These are phyloP conservation scores for Asarcornis scutulata DNA, from an alignment of 2,113 vertebrate genomes.

Conservation along the genomic window DNA sequence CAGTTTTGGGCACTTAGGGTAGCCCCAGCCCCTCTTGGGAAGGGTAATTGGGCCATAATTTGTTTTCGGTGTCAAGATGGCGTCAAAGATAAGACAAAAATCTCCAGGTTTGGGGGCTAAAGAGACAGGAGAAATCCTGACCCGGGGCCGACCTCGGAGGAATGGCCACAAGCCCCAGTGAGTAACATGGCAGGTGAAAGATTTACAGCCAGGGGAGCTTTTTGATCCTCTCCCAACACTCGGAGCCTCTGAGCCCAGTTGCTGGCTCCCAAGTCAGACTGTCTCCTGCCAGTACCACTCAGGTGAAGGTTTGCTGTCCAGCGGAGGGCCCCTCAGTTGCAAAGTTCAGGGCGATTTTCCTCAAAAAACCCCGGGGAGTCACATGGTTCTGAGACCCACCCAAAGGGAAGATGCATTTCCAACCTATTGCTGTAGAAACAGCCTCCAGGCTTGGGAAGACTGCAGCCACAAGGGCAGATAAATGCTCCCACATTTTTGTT, in stretches of 20 bases:
- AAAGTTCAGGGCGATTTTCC: not conserved
- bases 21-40: constrained; percentile 18
- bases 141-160: constrained; percentile 67
- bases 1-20: constrained; percentile 56
- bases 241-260: constrained; percentile 6
- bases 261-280: constrained; percentile 19
- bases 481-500: not conserved
- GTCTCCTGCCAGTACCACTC: constrained; percentile 16
- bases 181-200: constrained; percentile 71
- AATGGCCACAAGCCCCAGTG: constrained; percentile 65
- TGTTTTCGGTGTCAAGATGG: constrained; percentile 78
- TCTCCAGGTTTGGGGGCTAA: constrained; percentile 69
- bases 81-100: constrained; percentile 75
- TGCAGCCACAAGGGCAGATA: not conserved
- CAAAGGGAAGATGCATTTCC: not conserved
- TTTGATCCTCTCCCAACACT: constrained; percentile 69
- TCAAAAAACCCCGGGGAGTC: too few relatives aligned
- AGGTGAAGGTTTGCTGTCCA: constrained; percentile 24
- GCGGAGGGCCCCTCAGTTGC: not conserved
- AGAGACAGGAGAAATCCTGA: constrained; percentile 76
- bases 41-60: constrained; percentile 73
- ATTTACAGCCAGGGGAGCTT: constrained; percentile 69
- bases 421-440: not conserved
- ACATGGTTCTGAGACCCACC: fast-evolving
- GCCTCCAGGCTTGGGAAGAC: not conserved